These are phyloP conservation scores for Nicator chloris DNA, from an alignment of 2,113 vertebrate genomes.

Conservation along the genomic window DNA sequence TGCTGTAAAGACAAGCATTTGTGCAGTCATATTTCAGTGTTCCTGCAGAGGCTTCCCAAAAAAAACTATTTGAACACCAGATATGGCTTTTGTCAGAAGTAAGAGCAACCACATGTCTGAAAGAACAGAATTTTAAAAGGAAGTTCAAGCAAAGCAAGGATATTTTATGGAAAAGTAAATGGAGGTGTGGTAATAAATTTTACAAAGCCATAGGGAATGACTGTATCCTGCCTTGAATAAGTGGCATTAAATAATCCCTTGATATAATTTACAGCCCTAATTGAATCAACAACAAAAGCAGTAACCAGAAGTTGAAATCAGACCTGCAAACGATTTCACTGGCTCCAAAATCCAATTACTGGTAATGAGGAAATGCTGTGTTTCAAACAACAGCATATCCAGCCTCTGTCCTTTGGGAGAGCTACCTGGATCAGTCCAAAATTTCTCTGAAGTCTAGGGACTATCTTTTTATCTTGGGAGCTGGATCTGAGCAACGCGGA, in stretches of 20 bases:
- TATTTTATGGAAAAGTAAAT: neutral
- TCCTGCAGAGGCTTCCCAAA: neutral
- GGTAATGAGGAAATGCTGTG: neutral
- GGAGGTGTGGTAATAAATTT: neutral
- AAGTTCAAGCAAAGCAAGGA: neutral
- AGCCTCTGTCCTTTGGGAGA: neutral
- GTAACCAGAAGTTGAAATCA: neutral
- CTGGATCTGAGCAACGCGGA: too few relatives aligned
- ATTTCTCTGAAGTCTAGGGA: too few relatives aligned
- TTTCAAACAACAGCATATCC: neutral
- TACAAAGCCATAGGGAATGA: neutral
- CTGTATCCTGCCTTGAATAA: neutral
- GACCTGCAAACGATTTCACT: neutral
- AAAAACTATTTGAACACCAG: neutral
- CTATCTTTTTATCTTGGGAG: too few relatives aligned
- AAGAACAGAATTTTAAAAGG: neutral
- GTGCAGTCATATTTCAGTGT: neutral
- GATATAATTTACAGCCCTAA: neutral
- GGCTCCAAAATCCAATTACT: neutral
- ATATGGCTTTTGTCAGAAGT: neutral
- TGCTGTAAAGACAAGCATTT: neutral
- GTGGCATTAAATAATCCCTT: neutral
- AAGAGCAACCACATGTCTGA: neutral
- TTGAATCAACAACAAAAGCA: neutral
- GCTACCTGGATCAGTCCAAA: neutral